A percentile compares a stretch with the other conserved stretches of the same genome.
Evolutionary conservation across 2,888 invertebrate genomes (phyloP).

Genomic region (Nezara viridula): DNA sequence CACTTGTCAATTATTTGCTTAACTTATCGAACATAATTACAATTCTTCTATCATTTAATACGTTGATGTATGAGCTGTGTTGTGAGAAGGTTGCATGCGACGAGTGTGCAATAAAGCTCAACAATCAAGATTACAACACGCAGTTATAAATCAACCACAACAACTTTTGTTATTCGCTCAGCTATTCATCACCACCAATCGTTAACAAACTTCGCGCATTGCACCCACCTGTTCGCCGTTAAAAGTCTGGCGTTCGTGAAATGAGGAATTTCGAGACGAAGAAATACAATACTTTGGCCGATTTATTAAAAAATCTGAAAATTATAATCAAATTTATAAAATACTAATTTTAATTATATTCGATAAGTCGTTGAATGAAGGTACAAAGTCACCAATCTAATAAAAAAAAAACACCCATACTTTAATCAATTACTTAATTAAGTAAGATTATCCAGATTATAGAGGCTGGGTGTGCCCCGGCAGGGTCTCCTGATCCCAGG

Average conservation of each 20-base stretch:
- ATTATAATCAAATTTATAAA: too few relatives aligned
- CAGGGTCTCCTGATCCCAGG: too few relatives aligned
- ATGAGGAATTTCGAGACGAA: background rate
- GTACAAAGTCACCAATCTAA: too few relatives aligned
- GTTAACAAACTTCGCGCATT: background rate
- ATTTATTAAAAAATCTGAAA: background rate
- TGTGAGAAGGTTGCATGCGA: background rate
- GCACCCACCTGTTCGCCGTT: background rate
- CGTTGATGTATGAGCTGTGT: background rate
- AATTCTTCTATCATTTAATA: background rate
- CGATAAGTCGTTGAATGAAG: too few relatives aligned
- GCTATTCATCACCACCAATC: background rate
- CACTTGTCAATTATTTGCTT: too few relatives aligned
- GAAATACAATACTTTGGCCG: background rate
- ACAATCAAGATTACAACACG: background rate
- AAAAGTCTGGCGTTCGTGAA: background rate
- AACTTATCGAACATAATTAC: background rate
- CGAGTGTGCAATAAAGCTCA: background rate
- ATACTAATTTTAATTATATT: too few relatives aligned
- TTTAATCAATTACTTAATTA: too few relatives aligned
- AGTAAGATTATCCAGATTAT: too few relatives aligned
- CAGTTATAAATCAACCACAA: background rate
- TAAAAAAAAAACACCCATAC: too few relatives aligned
- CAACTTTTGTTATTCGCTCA: conserved; percentile 14
- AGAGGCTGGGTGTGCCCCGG: too few relatives aligned